A percentile compares a stretch with the other conserved stretches of the same genome.
Evolutionary conservation across 1,140 invertebrate genomes (phyloP).

Genomic region (Drosophila bifasciata): DNA sequence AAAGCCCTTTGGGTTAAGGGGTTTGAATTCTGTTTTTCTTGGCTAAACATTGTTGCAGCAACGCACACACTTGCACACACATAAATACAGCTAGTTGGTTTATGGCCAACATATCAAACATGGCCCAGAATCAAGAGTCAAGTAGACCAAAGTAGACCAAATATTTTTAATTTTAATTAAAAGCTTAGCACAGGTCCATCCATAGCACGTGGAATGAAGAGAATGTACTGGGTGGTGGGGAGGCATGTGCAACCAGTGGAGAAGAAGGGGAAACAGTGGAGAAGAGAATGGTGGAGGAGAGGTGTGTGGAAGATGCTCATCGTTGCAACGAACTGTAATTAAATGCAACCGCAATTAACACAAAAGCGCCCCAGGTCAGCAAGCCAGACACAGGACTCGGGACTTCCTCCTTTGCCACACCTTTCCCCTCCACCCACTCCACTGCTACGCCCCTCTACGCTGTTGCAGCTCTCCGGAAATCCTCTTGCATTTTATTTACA

Average conservation of each 20-base stretch:
- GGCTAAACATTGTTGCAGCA: too few species aligned
- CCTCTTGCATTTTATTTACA: slow-evolving; percentile 71
- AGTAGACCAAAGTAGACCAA: slow-evolving; percentile 46
- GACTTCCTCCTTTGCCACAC: not conserved
- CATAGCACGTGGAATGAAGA: slow-evolving; percentile 6
- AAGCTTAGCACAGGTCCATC: slow-evolving; percentile 52
- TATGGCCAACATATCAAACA: not conserved
- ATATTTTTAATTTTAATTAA: slow-evolving; percentile 77
- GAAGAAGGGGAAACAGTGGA: too few species aligned
- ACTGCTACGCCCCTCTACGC: too few species aligned
- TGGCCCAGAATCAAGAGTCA: slow-evolving; percentile 10
- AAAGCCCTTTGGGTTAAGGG: too few species aligned
- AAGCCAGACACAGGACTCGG: slow-evolving; percentile 60
- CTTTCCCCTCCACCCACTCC: too few species aligned
- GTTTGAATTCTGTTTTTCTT: too few species aligned
- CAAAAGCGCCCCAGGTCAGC: slow-evolving; percentile 78
- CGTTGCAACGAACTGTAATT: slow-evolving; percentile 77
- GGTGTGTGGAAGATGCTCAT: slow-evolving; percentile 24
- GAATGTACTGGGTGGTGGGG: too few species aligned
- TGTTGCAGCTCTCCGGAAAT: slow-evolving; percentile 16
- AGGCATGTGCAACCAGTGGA: slow-evolving; percentile 16
- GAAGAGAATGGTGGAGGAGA: too few species aligned
- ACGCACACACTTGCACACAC: not conserved
- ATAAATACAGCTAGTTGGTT: not conserved
- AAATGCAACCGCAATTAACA: slow-evolving; percentile 83